Evolutionary conservation across 2,113 vertebrate species (phyloP), one percentile per base, ranked within the genome.

Genomic region (Taxidea taxus): DNA sequence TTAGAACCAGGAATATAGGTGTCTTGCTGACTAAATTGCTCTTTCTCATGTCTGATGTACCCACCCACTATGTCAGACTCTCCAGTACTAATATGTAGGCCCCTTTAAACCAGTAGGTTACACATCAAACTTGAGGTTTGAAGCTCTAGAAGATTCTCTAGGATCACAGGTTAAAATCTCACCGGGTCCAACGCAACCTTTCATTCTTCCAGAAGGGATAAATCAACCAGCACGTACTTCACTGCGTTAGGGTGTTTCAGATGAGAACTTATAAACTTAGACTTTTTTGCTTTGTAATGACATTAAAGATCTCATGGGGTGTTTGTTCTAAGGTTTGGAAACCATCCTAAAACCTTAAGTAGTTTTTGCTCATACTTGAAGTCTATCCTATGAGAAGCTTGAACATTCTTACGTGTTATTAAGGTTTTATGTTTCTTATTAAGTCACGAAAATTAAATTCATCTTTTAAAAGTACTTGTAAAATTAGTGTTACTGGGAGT

Each of bases 131-230:
- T 97, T 97, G 16, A 88, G 96, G 92, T 97, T 98, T 97, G 97
- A 98, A 98, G 97, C 92, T 96, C 95, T 97, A 94, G 97, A 98
- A 97, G 96, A 97, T 97, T 97, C 97, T 98, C 97, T 97, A 97
- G 94, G 97, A 97, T 98, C 96, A 98, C 92, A 98, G 97, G 97
- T 97, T 98, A 98, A 97, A 97, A 95, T 97, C 97, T 98, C 97
- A 96, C 97, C 94, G 72, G 96, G 97, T 97, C 94, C 85, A 96
- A 94, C 3, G 88, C 95, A 97, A 97, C 96, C 97, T 98, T 97
- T 98, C 96, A 97, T 98, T 98, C 88, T 97, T 98, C 97, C 86
- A 97, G 97, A 94, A 97, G 97, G 97, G 97, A 98, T 98, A 97
- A 97, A 98, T 97, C 97, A 97, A 81, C 82, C 74, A 92, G 92